Base-by-base conservation (phyloP, 2,888 invertebrate genomes). In the Leuctra nigra region DNA sequence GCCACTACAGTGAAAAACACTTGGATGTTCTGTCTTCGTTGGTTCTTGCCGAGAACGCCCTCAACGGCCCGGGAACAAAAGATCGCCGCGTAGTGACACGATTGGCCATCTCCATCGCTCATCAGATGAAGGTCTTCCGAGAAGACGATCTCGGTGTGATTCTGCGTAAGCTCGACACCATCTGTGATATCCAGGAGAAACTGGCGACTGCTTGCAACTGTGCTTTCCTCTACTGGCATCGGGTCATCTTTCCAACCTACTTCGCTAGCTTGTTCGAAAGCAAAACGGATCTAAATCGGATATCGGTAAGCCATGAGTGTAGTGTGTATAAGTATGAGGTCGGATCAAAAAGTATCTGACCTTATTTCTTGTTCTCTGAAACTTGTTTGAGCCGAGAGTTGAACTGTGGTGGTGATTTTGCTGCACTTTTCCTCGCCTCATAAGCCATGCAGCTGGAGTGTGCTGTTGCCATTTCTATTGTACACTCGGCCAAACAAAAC, bases 141-240 rank as follows among this genome's bases (percentile, higher is more conserved):
- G 80, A 80, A 48, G 87, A 87, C 64, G 82, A 82, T 61, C 75
- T 83, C 62, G 71, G 74, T 2, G 73, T 75, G 29, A 73, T 84
- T 39, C 71, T 90, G 50, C 77, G 80, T 63, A 83, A 84, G 66
- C 75, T 88, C 53, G 81, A 83, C 66, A 72, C 76, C 41, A 73
- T 91, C 50, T 75, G 80, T 50, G 78, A 79, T 64, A 77, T 86
- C 59, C 75, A 78, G 36, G 68, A 73, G 13, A 71, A 79, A 57
- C 70, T 91, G 60, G 73, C 79, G 48, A 72, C 73, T 59, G 75
- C 83, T 22, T 85, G 85, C 69, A 82, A 88, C 68, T 86, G 87
- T 64, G 83, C 86, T 33, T 87, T 89, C 73, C 72, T 93, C 54
- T 82, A 86, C 68, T 91, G 88, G 84, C 91, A 93, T 72, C 81